Evolutionary conservation across 2,888 invertebrate species (phyloP), one percentile per base, ranked within the genome.

Genomic region (Drosophila gaucha): DNA sequence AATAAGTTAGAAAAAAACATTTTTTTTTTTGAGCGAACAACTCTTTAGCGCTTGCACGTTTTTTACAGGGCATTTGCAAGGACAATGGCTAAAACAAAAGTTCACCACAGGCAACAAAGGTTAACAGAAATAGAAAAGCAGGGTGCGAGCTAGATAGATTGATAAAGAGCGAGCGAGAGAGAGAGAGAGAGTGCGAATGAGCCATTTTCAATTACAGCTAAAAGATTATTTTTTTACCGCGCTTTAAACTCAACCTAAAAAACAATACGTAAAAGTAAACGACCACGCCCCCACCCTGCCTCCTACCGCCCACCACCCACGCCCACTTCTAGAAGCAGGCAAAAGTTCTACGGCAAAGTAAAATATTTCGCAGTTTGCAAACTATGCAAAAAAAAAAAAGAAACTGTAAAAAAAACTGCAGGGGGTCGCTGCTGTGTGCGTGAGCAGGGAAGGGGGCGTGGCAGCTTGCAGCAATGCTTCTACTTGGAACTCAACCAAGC

Each of bases 151-250:
- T 22, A 22, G 10, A 22, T 22, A 26, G 26, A 71, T 49, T 16
- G 16, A 33, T 28, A 36, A 10, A 33, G 33, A 28, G 58, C 31
- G n/a, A 12, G 38, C 16, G 8, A 24, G 14, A 12, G 10, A 26
- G 4, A n/a, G 22, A 10, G 22, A 28, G 44, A n/a, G n/a, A 2
- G 33, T 18, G 60, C 31, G 38, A 62, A 55, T 47, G 52, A 52
- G 41, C 9, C 62, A 64, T 65, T 77, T 82, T 76, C 72, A 73
- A 72, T 75, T 78, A 69, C 70, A 63, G 70, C 63, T 64, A 71
- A 80, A 65, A 74, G 62, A 75, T 75, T 75, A 58, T 57, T 57
- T 67, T 68, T 66, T 69, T 16, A 50, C 26, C 20, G 18, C 54
- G 67, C 51, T 67, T 51, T 47, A 67, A 44, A 22, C 49, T 16